Evolutionary conservation across 2,888 invertebrate genomes (phyloP).

Genomic region (Xestia ashworthii): DNA sequence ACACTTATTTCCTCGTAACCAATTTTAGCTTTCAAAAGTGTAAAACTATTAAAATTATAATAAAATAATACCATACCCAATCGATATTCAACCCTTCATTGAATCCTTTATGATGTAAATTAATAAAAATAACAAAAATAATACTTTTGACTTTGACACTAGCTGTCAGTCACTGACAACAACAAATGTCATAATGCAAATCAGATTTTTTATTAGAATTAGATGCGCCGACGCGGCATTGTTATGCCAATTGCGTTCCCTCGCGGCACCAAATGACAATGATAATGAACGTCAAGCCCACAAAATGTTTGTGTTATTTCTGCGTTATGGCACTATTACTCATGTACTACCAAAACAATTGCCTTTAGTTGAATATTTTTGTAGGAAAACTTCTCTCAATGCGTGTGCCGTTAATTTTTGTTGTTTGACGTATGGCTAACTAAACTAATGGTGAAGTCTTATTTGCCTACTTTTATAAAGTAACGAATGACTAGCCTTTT

Average conservation of each 20-base stretch:
- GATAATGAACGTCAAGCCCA: slow-evolving; percentile 71
- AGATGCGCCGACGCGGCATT: slow-evolving; percentile 76
- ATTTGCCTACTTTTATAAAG: background rate
- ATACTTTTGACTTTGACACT: slow-evolving; percentile 67
- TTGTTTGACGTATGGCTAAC: background rate
- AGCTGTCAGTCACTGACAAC: slow-evolving; percentile 67
- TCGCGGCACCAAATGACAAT: slow-evolving; percentile 71
- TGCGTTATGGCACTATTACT: slow-evolving; percentile 59
- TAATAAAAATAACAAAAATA: slow-evolving; percentile 41
- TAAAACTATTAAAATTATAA: slow-evolving; percentile 19
- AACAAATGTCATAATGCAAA: slow-evolving; percentile 80
- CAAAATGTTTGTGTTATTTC: slow-evolving; percentile 69
- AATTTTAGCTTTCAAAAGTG: background rate
- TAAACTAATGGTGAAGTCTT: no score
- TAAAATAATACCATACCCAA: slow-evolving; percentile 39
- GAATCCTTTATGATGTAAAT: slow-evolving; percentile 47
- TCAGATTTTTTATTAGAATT: slow-evolving; percentile 72
- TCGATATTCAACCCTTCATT: slow-evolving; percentile 51
- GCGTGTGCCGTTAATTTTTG: background rate
- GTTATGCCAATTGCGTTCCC: slow-evolving; percentile 77
- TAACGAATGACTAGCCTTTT: background rate
- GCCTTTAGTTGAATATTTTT: slow-evolving; percentile 29
- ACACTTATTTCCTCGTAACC: background rate
- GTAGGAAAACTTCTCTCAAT: background rate
- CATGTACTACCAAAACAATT: slow-evolving; percentile 60